Conservation (phyloP, 2,113 vertebrate species). For the Myiopsitta monachus region DNA sequence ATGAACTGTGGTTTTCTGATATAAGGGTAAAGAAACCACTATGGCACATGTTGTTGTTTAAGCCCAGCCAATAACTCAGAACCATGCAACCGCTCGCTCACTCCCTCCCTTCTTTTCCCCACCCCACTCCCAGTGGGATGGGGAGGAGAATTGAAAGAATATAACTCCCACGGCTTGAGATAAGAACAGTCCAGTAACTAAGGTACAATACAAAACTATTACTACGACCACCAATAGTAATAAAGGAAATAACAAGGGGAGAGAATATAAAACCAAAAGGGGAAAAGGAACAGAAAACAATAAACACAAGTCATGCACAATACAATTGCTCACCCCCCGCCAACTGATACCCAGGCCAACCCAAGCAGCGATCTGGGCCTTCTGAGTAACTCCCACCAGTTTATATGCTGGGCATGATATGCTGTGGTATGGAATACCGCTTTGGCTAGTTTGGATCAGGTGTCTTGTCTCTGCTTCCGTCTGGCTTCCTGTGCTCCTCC, state of each 20-base stretch:
- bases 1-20: neutral
- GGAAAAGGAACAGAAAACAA: neutral
- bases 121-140: neutral
- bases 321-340: neutral
- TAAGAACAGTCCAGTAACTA: neutral
- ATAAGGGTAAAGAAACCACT: neutral
- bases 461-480: too few relatives aligned
- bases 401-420: neutral
- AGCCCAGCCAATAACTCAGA: neutral
- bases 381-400: neutral
- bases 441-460: neutral
- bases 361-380: neutral
- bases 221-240: neutral
- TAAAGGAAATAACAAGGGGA: neutral
- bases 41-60: neutral
- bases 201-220: neutral
- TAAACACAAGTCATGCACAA: neutral
- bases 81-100: neutral
- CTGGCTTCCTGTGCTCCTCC: too few relatives aligned
- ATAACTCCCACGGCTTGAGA: neutral
- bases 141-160: neutral
- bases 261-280: neutral
- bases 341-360: neutral
- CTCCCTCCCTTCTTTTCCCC: neutral
- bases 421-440: neutral